A percentile compares a stretch with the other conserved stretches of the same genome.
Evolutionary conservation across 2,113 vertebrate genomes (phyloP).

Genomic region (Campylorhamphus procurvoides): DNA sequence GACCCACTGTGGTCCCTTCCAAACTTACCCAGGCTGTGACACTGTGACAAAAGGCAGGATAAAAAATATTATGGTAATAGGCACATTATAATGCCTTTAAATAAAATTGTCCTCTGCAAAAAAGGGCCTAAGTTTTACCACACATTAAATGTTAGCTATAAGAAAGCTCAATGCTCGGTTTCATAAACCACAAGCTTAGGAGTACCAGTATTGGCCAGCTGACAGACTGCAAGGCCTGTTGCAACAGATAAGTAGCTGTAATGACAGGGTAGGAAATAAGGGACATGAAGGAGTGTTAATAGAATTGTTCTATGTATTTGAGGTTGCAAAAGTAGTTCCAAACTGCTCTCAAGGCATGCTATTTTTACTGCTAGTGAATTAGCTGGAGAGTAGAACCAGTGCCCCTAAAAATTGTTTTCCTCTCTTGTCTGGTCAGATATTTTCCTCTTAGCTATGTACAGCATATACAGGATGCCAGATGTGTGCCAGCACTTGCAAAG

Average conservation of each 20-base stretch:
- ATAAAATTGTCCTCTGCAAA: background rate
- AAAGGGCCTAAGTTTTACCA: background rate
- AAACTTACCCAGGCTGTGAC: background rate
- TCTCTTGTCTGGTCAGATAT: background rate
- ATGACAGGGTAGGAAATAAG: background rate
- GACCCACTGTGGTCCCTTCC: background rate
- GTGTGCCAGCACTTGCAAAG: background rate
- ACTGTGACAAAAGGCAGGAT: background rate
- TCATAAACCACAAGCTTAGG: background rate
- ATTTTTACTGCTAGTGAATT: background rate
- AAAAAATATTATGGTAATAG: background rate
- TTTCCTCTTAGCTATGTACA: background rate
- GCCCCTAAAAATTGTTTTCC: background rate
- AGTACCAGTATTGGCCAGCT: background rate
- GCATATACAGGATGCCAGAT: too few relatives aligned
- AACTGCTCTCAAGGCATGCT: background rate
- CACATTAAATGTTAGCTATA: background rate
- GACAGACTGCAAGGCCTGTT: background rate
- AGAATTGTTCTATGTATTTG: background rate
- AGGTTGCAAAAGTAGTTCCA: background rate
- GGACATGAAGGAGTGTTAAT: background rate
- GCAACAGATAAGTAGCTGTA: background rate
- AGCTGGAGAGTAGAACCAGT: background rate
- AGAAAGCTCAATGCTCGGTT: background rate
- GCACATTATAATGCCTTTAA: background rate